Conservation (phyloP, 2,888 invertebrate species). For the Halictus quadricinctus region DNA sequence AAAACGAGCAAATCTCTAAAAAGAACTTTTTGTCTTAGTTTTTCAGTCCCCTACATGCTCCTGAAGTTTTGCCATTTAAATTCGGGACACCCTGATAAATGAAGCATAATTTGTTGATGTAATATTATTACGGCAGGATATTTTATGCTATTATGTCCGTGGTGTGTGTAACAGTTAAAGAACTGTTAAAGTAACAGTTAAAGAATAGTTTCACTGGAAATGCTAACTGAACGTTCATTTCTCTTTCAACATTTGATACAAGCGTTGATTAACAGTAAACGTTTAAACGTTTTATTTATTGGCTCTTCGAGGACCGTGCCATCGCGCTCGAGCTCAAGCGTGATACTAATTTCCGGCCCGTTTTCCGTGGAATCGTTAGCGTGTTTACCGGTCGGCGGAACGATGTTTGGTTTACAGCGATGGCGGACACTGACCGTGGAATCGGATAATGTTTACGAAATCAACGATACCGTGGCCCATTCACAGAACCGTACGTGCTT, state of each 20-base stretch:
- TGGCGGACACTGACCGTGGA: constrained; percentile 42
- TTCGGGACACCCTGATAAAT: no score
- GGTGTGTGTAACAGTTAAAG: no score
- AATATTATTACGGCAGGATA: no score
- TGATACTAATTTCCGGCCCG: not conserved
- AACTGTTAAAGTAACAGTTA: no score
- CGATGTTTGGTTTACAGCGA: constrained; percentile 17
- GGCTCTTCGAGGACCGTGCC: not conserved
- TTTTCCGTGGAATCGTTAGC: constrained; percentile 17
- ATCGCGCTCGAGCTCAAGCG: not conserved
- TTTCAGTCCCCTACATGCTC: no score
- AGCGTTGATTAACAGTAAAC: not conserved
- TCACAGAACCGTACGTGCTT: constrained; percentile 77
- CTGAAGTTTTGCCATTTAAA: no score
- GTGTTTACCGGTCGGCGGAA: constrained; percentile 15
- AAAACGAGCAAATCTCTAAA: no score
- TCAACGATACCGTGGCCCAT: constrained; percentile 72
- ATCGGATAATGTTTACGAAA: constrained; percentile 76
- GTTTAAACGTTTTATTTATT: not conserved
- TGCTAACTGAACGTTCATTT: not conserved
- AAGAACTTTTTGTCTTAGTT: no score
- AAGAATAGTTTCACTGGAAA: not conserved
- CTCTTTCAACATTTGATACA: not conserved
- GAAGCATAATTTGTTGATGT: no score
- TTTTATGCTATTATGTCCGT: no score